Base-by-base conservation (phyloP, 2,797 vertebrate genomes). In the Triplophysa bombifrons region DNA sequence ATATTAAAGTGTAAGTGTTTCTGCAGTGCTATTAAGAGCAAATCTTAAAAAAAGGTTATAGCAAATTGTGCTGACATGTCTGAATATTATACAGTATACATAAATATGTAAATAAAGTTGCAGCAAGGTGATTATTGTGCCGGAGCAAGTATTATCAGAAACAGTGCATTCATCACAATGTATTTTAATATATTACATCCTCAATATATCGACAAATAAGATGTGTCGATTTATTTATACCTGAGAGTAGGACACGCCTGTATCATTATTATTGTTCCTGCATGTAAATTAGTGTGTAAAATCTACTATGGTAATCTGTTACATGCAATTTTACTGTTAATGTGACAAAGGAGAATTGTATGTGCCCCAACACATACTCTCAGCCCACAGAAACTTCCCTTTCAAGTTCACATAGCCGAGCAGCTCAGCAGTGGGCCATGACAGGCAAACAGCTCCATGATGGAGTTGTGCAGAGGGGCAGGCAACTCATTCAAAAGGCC, bases 381-480 rank as follows among this genome's bases (percentile, higher is more conserved):
- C 60, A 22, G 20, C 27, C 19, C 17, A 19, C 41, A 30, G 34
- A 76, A 46, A 72, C 34, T 58, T 74, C 34, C 50, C 46, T 71
- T n/a, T 66, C 60, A 78, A 69, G 71, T 27, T 77, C 53, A 27
- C 27, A 61, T 63, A 56, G 44, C 14, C 14, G 46, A 83, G 58
- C 50, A 67, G 60, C 65, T 64, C 76, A 73, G 34, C 60, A 44
- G 64, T 65, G 44, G 13, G 72, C 41, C 69, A 58, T 81, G 72
- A 66, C 75, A 76, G 51, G 19, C n/a, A 74, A 69, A 75, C 66
- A 70, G 56, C 77, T 17, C 72, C 38, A 79, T 71, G 80, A 80
- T 85, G 78, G 58, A 71, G 72, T 64, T 74, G 63, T 75, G 80
- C 72, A 85, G 34, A 79, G 61, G 77, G 48, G 30, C 60, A 72